These are phyloP conservation scores for Ruditapes philippinarum DNA, from an alignment of 1,140 invertebrate genomes.

Conservation along the genomic window DNA sequence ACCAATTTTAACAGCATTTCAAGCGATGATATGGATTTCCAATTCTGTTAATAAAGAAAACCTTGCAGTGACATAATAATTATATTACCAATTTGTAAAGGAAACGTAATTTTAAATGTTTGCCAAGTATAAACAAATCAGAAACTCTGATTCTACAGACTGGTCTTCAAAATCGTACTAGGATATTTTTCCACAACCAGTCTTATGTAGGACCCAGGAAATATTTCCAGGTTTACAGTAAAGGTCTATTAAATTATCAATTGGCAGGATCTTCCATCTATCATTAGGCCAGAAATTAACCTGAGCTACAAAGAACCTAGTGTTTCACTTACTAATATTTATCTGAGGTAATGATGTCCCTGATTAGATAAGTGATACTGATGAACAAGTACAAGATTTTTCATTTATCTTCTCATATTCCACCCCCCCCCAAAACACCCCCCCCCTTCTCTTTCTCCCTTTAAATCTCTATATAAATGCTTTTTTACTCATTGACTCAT, in stretches of 20 bases:
- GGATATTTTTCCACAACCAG: too few species aligned
- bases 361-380: neutral
- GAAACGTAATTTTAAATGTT: too few species aligned
- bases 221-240: neutral
- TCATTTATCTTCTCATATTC: neutral
- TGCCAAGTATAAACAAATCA: too few species aligned
- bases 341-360: neutral
- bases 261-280: neutral
- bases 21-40: too few species aligned
- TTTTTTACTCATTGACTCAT: slow-evolving; percentile 12
- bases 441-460: too few species aligned
- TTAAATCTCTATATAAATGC: neutral
- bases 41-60: too few species aligned
- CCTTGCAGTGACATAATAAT: too few species aligned
- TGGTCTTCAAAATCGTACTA: too few species aligned
- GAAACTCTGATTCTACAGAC: too few species aligned
- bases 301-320: neutral
- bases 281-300: slow-evolving; percentile 9
- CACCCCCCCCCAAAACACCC: neutral
- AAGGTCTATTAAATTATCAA: neutral
- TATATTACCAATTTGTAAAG: too few species aligned
- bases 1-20: too few species aligned
- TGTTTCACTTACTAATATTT: slow-evolving; percentile 23
- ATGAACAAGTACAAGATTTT: slow-evolving; percentile 5
- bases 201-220: neutral